Base-by-base conservation (phyloP, 2,797 vertebrate species). In the Propithecus perrieri region DNA sequence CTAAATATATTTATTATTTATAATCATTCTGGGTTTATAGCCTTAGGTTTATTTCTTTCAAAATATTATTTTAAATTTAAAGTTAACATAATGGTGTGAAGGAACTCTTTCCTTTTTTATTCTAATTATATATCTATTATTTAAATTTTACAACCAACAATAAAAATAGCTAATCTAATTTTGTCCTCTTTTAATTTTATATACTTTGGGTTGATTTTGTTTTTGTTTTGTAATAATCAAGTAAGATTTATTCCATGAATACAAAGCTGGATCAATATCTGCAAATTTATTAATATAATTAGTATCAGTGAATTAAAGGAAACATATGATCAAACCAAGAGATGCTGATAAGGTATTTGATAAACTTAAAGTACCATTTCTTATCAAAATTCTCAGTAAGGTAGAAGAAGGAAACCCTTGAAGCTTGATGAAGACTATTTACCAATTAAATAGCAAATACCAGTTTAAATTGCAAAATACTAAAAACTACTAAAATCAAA, bases 31-130 rank as follows among this genome's bases (percentile, higher is more conserved):
- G 30, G 18, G 7, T 71, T 81, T 81, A 41, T 72, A 81, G n/a
- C 38, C 46, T 94, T 67, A 81, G n/a, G n/a, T 63, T 91, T 91
- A 80, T 53, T 88, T 88, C 43, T 80, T 86, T 59, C 69, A 33
- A 67, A 85, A 69, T 85, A 71, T 8, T 71, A 59, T 83, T 91
- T 67, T 85, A 65, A 92, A 76, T 67, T 75, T 24, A 78, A 67
- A 81, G 46, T 80, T 93, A 88, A 53, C 61, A 63, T 81, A 74
- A 63, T 88, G n/a, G 55, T 65, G 17, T 74, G 46, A 88, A 80
- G 33, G n/a, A 80, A n/a, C 28, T n/a, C 28, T 48, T 85, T 61
- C 11, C 11, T 50, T 80, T 86, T 93, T 63, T n/a, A 88, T 72
- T 87, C 26, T 80, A 85, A 43, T 28, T 65, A 53, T 76, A 26